Evolutionary conservation across 2,888 invertebrate species (phyloP), one percentile per base, ranked within the genome.

Genomic region (Nephrotoma appendiculata): DNA sequence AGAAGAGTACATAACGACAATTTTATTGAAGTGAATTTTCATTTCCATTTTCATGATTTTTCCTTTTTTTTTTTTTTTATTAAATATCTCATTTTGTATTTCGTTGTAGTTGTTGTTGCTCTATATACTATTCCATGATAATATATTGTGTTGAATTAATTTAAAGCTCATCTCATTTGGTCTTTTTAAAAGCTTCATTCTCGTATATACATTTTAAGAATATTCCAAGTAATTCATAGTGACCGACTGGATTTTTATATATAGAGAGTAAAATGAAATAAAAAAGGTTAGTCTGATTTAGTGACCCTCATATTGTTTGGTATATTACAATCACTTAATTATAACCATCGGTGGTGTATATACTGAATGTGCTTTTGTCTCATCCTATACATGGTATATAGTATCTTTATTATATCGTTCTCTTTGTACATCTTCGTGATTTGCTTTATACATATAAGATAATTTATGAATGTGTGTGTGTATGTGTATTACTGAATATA

Each of bases 271-370:
- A 84, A 84, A 84, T 84, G n/a, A n/a, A 42, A 2, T 3, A 42
- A 84, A 84, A n/a, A 84, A 42, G 84, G 84, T 84, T 84, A 42
- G 42, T n/a, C 42, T 84, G 84, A 84, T 84, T 84, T 84, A 84
- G 84, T 84, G 84, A 84, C 84, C 41, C 84, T 43, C 43, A 84
- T 84, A 84, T 84, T 42, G 42, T 84, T 31, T 84, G 15, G 7
- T 11, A 83, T 83, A 83, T 42, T 84, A 84, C 84, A 43, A 15
- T 84, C 71, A 84, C 84, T 84, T 84, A 84, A 84, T 84, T 84
- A 84, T 42, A 71, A 71, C 71, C 71, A 31, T 71, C 31, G 71
- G 71, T 71, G 31, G 71, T 57, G 52, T 57, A 57, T 57, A 52
- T n/a, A 52, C 31, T 2, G 19, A 15, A 6, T 52, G 52, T 52